A percentile compares a stretch with the other conserved stretches of the same genome.
phyloP scores from a whole-genome alignment of 2,797 vertebrate genomes.

The Lycodopsis pacificus region DNA sequence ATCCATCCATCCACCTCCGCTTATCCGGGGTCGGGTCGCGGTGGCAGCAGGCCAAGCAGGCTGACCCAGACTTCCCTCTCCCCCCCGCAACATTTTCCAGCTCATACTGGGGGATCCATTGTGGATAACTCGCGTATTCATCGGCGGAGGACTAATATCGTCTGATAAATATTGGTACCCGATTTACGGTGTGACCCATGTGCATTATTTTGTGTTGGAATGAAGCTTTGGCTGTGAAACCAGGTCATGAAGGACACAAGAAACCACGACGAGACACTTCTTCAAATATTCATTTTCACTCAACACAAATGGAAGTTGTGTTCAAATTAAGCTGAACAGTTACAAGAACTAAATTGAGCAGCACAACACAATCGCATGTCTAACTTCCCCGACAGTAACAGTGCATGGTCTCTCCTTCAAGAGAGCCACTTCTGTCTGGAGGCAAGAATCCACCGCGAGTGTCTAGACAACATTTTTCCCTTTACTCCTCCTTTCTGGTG shows the following conservation, averaged over 20 bases:
- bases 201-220: neutral
- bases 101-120: neutral
- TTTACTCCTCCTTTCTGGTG: constrained; percentile 62
- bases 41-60: too few relatives aligned
- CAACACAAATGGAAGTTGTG: neutral
- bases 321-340: constrained; percentile 7
- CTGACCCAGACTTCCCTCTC: too few relatives aligned
- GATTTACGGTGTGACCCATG: neutral
- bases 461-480: constrained; percentile 53
- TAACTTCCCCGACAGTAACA: constrained; percentile 2
- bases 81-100: too few relatives aligned
- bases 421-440: constrained; percentile 28
- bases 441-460: constrained; percentile 30
- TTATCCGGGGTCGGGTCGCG: too few relatives aligned
- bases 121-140: neutral
- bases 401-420: neutral
- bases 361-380: neutral
- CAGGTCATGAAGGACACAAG: neutral
- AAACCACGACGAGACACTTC: neutral
- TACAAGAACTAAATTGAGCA: neutral
- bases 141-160: neutral
- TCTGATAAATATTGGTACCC: neutral
- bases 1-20: too few relatives aligned
- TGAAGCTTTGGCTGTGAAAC: neutral
- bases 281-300: neutral